Base-by-base conservation (phyloP, 2,797 vertebrate genomes). In the Parotocinclus haroldoi region DNA sequence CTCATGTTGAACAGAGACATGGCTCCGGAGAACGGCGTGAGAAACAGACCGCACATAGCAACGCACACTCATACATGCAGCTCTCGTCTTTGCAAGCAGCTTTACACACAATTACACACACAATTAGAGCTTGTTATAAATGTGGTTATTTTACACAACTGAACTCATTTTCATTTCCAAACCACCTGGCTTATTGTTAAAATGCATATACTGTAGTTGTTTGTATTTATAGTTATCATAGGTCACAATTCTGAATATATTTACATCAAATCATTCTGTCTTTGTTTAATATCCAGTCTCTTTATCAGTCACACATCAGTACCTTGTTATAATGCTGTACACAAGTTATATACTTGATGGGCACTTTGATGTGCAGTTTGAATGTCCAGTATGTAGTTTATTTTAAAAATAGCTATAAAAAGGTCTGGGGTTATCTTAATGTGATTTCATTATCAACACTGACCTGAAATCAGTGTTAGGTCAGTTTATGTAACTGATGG, bases 11-110 rank as follows among this genome's bases (percentile, higher is more conserved):
- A 56, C 70, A 51, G 52, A 77, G 70, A 68, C 63, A 70, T 63
- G 67, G 53, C 66, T 71, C 61, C 54, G 49, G 53, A 48, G 55
- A 39, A 16, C 59, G 57, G 76, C 70, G 76, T 81, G 79, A 81
- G 79, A 83, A 80, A 75, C 48, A 58, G 54, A 18, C 45, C 68
- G 68, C 57, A 68, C 56, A 71, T 59, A 50, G 52, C 66, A 64
- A 64, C 27, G 69, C 72, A 61, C 54, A 48, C 59, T 52, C 58
- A 38, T 54, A 73, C 52, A 58, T 58, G 60, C 58, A 51, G 58
- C 44, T 19, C 55, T 44, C 37, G 37, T 58, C 59, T 53, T n/a
- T n/a, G n/a, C n/a, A n/a, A n/a, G n/a, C n/a, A n/a, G n/a, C 48
- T 38, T 8, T 11, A 38, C 19, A 65, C 14, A 57, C 49, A 59